These are phyloP conservation scores for Hippocampus comes DNA, from an alignment of 2,113 vertebrate genomes.

Conservation along the genomic window DNA sequence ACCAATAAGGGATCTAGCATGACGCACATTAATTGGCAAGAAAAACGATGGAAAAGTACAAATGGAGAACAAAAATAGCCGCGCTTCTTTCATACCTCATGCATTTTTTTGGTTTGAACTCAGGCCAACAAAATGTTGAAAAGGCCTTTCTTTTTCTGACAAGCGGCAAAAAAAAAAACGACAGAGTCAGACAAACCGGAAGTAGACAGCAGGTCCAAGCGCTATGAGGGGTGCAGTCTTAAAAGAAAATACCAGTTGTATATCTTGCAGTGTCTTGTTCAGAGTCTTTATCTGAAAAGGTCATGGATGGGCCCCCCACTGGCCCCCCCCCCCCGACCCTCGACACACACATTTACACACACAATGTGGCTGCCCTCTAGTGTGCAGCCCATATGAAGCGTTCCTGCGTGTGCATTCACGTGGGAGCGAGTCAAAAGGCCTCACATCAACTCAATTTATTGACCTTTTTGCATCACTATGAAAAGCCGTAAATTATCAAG, in stretches of 20 bases:
- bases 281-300: slow-evolving; percentile 44
- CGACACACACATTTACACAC: slow-evolving; percentile 12
- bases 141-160: too few relatives aligned
- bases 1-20: too few relatives aligned
- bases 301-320: slow-evolving; percentile 22
- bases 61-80: too few relatives aligned
- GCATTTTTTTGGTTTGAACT: too few relatives aligned
- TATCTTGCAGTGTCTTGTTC: slow-evolving; percentile 22
- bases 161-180: too few relatives aligned
- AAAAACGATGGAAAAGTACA: too few relatives aligned
- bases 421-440: slow-evolving; percentile 11
- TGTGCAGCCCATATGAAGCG: background rate
- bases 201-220: too few relatives aligned
- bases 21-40: too few relatives aligned
- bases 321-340: slow-evolving; percentile 6
- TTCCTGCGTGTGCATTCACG: background rate
- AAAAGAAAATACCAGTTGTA: slow-evolving; percentile 14
- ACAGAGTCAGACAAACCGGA: too few relatives aligned
- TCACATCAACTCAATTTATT: slow-evolving; percentile 54
- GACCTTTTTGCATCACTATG: slow-evolving; percentile 66
- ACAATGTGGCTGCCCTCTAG: background rate
- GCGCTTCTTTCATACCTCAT: too few relatives aligned
- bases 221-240: too few relatives aligned
- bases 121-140: too few relatives aligned
- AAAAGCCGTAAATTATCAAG: slow-evolving; percentile 57